Conservation (phyloP, 2,113 vertebrate species). For the Guaruba guarouba region DNA sequence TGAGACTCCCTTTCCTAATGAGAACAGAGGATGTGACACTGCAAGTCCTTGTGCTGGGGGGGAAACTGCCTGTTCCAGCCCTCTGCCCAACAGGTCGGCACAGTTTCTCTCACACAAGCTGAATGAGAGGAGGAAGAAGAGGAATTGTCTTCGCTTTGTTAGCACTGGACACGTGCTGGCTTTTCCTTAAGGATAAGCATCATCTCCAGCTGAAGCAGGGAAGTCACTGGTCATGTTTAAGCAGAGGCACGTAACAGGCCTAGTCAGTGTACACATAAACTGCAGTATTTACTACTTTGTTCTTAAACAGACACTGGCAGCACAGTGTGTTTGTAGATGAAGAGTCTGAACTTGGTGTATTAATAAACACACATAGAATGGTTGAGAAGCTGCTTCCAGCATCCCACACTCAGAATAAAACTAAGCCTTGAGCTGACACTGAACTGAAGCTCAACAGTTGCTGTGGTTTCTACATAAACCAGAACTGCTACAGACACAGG, state of each 20-base stretch:
- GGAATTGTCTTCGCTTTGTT: neutral
- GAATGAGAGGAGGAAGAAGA: neutral
- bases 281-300: neutral
- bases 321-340: neutral
- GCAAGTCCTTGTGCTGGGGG: neutral
- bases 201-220: neutral
- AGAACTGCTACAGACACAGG: neutral
- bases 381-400: neutral
- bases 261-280: neutral
- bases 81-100: neutral
- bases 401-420: neutral
- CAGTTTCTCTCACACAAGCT: neutral
- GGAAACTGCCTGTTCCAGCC: neutral
- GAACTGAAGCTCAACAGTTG: too few species aligned
- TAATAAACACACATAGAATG: rapidly evolving
- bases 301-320: neutral
- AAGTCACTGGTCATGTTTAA: neutral
- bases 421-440: neutral
- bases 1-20: rapidly evolving
- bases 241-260: neutral
- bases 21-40: neutral
- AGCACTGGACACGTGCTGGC: rapidly evolving
- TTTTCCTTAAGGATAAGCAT: neutral
- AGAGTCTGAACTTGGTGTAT: rapidly evolving
- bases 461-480: rapidly evolving